Evolutionary conservation across 2,113 vertebrate genomes (phyloP), one percentile per base, ranked within the genome.

Genomic region (Aphelocoma coerulescens): DNA sequence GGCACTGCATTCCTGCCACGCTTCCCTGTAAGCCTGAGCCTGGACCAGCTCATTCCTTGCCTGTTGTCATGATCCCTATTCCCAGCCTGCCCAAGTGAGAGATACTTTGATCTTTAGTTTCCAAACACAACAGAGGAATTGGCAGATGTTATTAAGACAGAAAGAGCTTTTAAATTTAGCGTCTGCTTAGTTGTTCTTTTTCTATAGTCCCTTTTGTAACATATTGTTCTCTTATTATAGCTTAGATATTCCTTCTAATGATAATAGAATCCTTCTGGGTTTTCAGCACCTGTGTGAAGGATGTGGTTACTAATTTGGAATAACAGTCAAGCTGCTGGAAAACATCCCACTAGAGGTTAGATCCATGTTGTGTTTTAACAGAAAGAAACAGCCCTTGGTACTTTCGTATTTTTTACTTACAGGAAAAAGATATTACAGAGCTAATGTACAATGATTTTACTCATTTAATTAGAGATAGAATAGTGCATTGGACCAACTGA

Each of bases 271-370:
- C 33, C 78, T 92, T 75, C 54, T 49, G 32, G 63, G 46, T 63
- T 89, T 87, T 88, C 66, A 87, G 30, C 33, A 63, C 85, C 51
- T 93, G 28, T 81, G 21, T 0, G 0, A 71, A 44, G 39, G 26
- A 80, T 84, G 28, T 46, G 30, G 35, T 77, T 89, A n/a, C 68
- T 84, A 55, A 77, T 93, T 89, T 93, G 35, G 51, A 95, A 39
- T 89, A 89, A 73, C 37, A 87, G n/a, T 66, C 84, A 89, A 81
- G 55, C 80, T 95, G 48, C 59, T 77, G 55, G 69, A 77, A 96
- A 89, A 71, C 65, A 39, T 77, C 48, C 94, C 61, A 46, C 51
- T 84, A 71, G 76, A 69, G 63, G 46, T 83, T 86, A 83, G 49
- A 69, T n/a, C 33, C 28, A 9, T 61, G 58, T 48, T 82, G 49